Base-by-base conservation (phyloP, 2,888 invertebrate genomes). In the Phalangium opilio region DNA sequence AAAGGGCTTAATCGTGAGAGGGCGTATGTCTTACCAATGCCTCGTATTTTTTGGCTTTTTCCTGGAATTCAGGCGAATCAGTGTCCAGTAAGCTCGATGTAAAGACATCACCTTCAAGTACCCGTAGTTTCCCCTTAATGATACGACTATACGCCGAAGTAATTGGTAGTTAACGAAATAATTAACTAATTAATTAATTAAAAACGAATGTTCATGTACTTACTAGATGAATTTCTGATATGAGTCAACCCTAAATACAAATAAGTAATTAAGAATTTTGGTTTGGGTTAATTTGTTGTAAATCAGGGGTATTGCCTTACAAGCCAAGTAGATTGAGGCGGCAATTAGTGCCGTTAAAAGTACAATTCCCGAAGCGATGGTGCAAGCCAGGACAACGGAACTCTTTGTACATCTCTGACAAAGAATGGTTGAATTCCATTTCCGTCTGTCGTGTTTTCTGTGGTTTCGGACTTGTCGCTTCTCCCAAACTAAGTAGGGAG, bases 301-400 rank as follows among this genome's bases (percentile, higher is more conserved):
- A n/a, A n/a, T n/a, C n/a, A 33, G 36, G 4, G 38, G 14, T 36
- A 36, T 17, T 12, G 34, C 42, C 46, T 46, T 17, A 52, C 52
- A 48, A 34, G 48, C 56, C 7, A 55, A 43, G 41, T 55, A 55
- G 5, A 55, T 32, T 2, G 55, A 55, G 15, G 54, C 48, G 41
- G 49, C 54, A 12, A 55, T 47, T 1, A 51, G 50, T 1, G 52
- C 49, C 2, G 47, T 27, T n/a, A 55, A 41, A 4, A 55, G 45
- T 21, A 55, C 27, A 17, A 41, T 34, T n/a, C 36, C 49, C n/a
- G n/a, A 8, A 3, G 44, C 48, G 18, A 52, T 42, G 18, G 48
- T 49, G 14, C 44, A 39, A 4, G 48, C 44, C 8, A 48, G 44
- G 14, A 48, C 41, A 3, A 14, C 10, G 17, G 15, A 36, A 36